These are phyloP conservation scores for Pelochelys cantorii DNA, from an alignment of 2,797 vertebrate species.

Conservation along the genomic window DNA sequence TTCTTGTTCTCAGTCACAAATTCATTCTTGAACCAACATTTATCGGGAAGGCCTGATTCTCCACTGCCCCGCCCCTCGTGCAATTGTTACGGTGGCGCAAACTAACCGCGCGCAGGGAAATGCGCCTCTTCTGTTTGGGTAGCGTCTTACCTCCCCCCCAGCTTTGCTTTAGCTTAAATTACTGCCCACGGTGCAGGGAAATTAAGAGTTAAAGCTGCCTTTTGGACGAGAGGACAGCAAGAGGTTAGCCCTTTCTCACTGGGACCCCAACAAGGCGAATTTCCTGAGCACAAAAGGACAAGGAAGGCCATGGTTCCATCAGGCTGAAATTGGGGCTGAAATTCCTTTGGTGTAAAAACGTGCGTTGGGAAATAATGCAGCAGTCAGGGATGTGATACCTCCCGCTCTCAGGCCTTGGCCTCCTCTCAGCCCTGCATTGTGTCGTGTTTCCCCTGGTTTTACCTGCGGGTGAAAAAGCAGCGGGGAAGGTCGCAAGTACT, in stretches of 20 bases:
- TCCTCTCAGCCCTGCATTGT: accelerated
- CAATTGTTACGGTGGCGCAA: accelerated
- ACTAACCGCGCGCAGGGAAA: background rate
- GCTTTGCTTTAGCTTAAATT: background rate
- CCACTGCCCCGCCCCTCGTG: accelerated
- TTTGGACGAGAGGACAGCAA: background rate
- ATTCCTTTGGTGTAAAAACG: background rate
- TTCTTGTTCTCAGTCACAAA: background rate
- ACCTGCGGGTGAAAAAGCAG: constrained; percentile 98
- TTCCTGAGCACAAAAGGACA: background rate
- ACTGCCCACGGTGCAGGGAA: accelerated
- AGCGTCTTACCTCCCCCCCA: background rate
- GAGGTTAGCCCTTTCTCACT: background rate
- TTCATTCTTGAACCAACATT: background rate
- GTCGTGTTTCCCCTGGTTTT: accelerated
- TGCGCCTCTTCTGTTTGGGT: background rate
- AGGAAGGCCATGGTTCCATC: background rate
- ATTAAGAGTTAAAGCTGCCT: accelerated
- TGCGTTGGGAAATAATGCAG: accelerated
- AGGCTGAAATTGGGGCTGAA: accelerated
- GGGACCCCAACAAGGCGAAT: background rate
- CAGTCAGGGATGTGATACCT: background rate
- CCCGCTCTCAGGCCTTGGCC: background rate
- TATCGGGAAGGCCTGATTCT: background rate
- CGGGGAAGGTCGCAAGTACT: constrained; percentile 93